Evolutionary conservation across 2,888 invertebrate genomes (phyloP), one percentile per base, ranked within the genome.

Genomic region (Euzophera pinguis): DNA sequence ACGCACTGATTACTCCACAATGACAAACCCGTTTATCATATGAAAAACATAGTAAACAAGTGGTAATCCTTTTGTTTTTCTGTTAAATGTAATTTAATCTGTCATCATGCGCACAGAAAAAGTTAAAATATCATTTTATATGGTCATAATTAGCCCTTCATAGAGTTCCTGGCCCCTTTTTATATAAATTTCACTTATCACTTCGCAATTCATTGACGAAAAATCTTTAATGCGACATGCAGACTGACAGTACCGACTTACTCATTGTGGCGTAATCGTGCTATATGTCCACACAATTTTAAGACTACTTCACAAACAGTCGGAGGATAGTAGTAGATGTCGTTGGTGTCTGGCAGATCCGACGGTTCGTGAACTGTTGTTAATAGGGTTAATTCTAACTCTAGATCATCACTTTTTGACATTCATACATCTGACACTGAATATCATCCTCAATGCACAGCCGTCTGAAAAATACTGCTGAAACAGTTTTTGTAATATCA

Each of bases 401-500:
- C 85, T 89, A 88, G 63, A 71, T 84, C 77, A 84, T 85, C 81
- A 84, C 81, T 86, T 81, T n/a, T 73, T 79, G 77, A 84, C 88
- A 89, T 87, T 85, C 86, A 86, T 85, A 85, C 81, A 77, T 88
- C 82, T 80, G 85, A 85, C 85, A 88, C 75, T 77, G 78, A 85
- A 74, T 73, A 79, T 71, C 76, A 81, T 86, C 84, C 82, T 86
- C 81, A 81, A 83, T 81, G 84, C 87, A 87, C 86, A 88, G 88
- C 88, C 84, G 78, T 88, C 87, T 86, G 87, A 81, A 85, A 87
- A 81, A 78, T 78, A 80, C 75, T 77, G 84, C 84, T 75, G 78
- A 74, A 69, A 72, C 75, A 88, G 89, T 85, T 82, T 78, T 89
- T 89, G 89, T 90, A 90, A 90, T 90, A 90, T 90, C 79, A 88